Conservation (phyloP, 2,888 invertebrate genomes). For the Andrena haemorrhoa region DNA sequence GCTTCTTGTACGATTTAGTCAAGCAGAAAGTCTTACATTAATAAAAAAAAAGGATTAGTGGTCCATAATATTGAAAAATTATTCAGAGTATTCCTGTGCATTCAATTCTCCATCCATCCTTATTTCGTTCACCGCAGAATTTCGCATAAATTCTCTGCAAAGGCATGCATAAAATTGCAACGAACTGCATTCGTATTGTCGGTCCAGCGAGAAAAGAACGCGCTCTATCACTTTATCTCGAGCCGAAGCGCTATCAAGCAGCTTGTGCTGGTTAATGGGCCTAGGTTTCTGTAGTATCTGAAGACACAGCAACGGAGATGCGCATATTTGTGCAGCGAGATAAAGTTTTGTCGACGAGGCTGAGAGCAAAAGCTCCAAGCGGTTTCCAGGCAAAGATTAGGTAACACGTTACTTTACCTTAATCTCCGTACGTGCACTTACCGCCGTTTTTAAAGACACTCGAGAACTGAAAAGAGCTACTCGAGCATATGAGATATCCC, state of each 20-base stretch:
- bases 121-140: no score
- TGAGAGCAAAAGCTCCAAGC: slow-evolving; percentile 21
- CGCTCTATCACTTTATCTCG: slow-evolving; percentile 13
- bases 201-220: background rate
- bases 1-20: background rate
- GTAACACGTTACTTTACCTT: slow-evolving; percentile 50
- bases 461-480: slow-evolving; percentile 32
- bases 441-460: slow-evolving; percentile 35
- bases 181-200: background rate
- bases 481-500: slow-evolving; percentile 8
- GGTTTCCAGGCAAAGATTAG: slow-evolving; percentile 47
- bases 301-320: slow-evolving; percentile 13
- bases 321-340: slow-evolving; percentile 46
- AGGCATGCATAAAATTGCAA: background rate
- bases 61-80: no score
- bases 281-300: slow-evolving; percentile 36
- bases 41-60: no score
- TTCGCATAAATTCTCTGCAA: background rate
- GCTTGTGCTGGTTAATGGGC: slow-evolving; percentile 33
- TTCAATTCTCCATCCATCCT: no score
- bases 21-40: no score
- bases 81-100: no score
- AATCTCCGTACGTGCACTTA: slow-evolving; percentile 38
- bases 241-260: slow-evolving; percentile 5
- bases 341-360: slow-evolving; percentile 46